Evolutionary conservation across 2,797 vertebrate genomes (phyloP).

Genomic region (Thripadectes ignobilis): DNA sequence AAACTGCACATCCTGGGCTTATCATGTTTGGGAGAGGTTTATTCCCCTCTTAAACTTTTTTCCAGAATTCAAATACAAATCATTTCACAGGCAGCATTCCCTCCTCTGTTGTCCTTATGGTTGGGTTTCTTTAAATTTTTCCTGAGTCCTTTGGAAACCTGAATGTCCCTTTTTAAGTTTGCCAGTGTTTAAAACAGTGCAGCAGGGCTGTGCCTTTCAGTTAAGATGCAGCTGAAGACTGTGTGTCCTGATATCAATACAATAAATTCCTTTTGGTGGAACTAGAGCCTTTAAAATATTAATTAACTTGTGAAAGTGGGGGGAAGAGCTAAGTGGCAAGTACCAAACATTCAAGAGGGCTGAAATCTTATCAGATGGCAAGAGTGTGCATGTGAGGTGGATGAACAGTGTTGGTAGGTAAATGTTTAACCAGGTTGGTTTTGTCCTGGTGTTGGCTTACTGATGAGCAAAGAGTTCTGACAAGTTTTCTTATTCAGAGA

Average conservation of each 20-base stretch:
- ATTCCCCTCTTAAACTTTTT: neutral
- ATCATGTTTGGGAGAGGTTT: neutral
- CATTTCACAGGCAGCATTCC: neutral
- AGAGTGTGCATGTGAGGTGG: neutral
- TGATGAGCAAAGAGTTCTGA: neutral
- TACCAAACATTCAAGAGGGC: neutral
- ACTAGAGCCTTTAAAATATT: neutral
- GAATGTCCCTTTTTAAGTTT: neutral
- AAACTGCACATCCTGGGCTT: neutral
- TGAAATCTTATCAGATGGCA: neutral
- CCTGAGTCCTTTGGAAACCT: neutral
- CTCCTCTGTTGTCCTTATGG: neutral
- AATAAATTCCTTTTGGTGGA: neutral
- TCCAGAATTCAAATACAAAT: neutral
- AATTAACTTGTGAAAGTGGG: neutral
- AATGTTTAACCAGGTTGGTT: neutral
- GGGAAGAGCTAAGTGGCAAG: neutral
- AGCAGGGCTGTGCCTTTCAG: neutral
- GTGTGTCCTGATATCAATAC: neutral
- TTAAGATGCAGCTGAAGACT: neutral
- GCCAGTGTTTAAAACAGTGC: neutral
- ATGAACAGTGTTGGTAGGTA: neutral
- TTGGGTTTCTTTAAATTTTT: neutral
- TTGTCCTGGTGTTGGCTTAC: neutral
- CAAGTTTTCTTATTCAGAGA: neutral